phyloP scores from a whole-genome alignment of 1,140 invertebrate genomes.

The Cyphomyrmex costatus region DNA sequence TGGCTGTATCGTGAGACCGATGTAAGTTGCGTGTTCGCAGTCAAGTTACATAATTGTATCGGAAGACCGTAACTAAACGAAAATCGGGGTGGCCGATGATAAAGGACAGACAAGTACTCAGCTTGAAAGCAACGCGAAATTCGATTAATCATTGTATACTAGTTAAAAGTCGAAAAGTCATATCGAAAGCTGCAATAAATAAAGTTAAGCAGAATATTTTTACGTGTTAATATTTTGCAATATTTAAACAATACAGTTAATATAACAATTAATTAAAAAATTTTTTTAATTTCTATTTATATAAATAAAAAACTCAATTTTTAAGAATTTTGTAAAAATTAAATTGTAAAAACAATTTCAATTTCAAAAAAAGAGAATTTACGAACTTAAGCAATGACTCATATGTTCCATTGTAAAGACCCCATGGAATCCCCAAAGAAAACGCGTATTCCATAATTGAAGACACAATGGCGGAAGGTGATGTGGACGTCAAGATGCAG shows the following conservation, averaged over 20 bases:
- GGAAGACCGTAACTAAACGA: slow-evolving; percentile 82
- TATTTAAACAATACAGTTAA: neutral
- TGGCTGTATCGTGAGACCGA: slow-evolving; percentile 84
- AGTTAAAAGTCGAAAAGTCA: neutral
- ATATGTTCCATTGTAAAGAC: neutral
- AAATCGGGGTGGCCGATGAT: slow-evolving; percentile 73
- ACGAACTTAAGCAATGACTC: slow-evolving; percentile 34
- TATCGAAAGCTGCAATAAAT: neutral
- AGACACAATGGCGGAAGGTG: slow-evolving; percentile 44
- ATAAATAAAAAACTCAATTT: neutral
- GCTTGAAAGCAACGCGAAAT: neutral
- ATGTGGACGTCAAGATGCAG: slow-evolving; percentile 65
- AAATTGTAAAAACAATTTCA: neutral
- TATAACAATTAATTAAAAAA: slow-evolving; percentile 1
- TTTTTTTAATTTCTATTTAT: neutral
- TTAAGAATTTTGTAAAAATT: neutral
- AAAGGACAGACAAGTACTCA: slow-evolving; percentile 6
- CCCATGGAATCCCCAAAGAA: slow-evolving; percentile 31
- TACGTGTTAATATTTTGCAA: neutral
- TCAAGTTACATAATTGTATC: slow-evolving; percentile 83
- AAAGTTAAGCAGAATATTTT: neutral
- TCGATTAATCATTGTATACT: slow-evolving; percentile 10
- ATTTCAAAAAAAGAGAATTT: slow-evolving; percentile 23
- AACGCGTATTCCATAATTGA: slow-evolving; percentile 48
- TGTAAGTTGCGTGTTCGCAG: slow-evolving; percentile 84